Conservation (phyloP, 2,113 vertebrate genomes). For the Hemibagrus wyckioides region DNA sequence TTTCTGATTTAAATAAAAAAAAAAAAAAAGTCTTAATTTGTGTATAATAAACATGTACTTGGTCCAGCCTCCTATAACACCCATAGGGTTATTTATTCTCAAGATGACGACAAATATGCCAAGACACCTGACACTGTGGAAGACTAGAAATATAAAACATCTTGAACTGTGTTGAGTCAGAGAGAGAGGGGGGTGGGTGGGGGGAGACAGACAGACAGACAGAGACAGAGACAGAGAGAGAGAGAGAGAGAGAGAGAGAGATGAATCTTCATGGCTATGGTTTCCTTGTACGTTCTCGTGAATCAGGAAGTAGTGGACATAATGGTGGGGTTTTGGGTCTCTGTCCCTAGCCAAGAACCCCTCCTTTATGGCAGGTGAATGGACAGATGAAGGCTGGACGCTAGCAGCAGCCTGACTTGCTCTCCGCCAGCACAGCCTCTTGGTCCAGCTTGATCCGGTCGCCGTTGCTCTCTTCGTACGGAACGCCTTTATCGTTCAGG, state of each 20-base stretch:
- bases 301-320: background rate
- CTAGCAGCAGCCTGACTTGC: slow-evolving; percentile 93
- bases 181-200: background rate
- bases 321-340: background rate
- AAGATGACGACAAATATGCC: slow-evolving; percentile 14
- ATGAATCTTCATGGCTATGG: slow-evolving; percentile 18
- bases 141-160: slow-evolving; percentile 4
- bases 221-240: background rate
- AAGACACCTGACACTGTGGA: background rate
- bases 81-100: slow-evolving; percentile 27
- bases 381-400: slow-evolving; percentile 24
- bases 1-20: background rate
- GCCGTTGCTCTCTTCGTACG: slow-evolving; percentile 84
- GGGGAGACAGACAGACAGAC: background rate
- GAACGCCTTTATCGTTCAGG: slow-evolving; percentile 83
- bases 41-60: slow-evolving; percentile 25
- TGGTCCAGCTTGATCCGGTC: slow-evolving; percentile 86
- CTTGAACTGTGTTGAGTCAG: background rate
- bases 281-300: background rate
- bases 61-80: slow-evolving; percentile 38
- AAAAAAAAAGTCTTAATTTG: background rate
- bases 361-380: slow-evolving; percentile 6
- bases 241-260: background rate
- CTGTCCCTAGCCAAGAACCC: slow-evolving; percentile 4
- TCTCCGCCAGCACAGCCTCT: slow-evolving; percentile 79